These are phyloP conservation scores for Nixonia krombeini DNA, from an alignment of 1,140 invertebrate species.

Conservation along the genomic window DNA sequence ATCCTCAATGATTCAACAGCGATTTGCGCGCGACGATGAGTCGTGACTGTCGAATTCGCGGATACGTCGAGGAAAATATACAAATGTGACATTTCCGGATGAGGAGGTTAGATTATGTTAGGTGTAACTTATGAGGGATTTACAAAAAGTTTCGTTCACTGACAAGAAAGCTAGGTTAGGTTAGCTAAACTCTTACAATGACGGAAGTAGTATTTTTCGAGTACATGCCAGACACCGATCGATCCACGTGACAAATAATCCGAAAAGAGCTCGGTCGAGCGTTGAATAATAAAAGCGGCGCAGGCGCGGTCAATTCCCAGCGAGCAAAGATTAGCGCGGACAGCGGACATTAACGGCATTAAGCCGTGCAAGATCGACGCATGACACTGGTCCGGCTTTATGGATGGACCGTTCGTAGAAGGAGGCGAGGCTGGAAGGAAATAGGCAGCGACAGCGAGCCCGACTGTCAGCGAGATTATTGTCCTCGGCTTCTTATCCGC, in stretches of 20 bases:
- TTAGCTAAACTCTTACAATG: no score
- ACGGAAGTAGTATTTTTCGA: no score
- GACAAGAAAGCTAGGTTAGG: no score
- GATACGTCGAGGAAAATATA: neutral
- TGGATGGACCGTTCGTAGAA: slow-evolving; percentile 13
- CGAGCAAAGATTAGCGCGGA: slow-evolving; percentile 21
- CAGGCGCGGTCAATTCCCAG: slow-evolving; percentile 1
- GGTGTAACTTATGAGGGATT: no score
- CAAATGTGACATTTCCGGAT: no score
- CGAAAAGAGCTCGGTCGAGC: neutral
- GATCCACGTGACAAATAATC: no score
- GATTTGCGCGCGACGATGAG: neutral
- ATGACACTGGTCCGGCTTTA: slow-evolving; percentile 44
- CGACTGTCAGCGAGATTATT: slow-evolving; percentile 71
- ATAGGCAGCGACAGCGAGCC: slow-evolving; percentile 63
- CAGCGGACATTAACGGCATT: slow-evolving; percentile 52
- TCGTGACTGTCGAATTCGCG: slow-evolving; percentile 8
- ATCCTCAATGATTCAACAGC: slow-evolving; percentile 31
- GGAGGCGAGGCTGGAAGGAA: slow-evolving; percentile 26
- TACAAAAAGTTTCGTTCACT: no score
- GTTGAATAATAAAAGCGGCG: neutral
- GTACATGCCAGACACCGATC: no score
- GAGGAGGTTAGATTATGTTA: no score
- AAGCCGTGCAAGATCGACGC: slow-evolving; percentile 31
- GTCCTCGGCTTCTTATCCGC: slow-evolving; percentile 68